phyloP scores from a whole-genome alignment of 2,797 vertebrate species.

The Rhinella marina region DNA sequence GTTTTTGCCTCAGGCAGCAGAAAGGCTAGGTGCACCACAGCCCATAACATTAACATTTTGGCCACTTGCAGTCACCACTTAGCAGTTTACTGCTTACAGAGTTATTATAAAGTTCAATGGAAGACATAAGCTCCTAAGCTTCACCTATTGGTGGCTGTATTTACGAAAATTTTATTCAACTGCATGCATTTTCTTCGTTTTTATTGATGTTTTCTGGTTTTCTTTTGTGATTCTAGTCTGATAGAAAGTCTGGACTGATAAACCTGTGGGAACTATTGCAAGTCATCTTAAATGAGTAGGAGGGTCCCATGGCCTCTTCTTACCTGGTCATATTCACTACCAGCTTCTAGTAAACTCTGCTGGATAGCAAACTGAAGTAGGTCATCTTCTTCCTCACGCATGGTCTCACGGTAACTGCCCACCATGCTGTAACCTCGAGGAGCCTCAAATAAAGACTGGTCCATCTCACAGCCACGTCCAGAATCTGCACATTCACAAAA shows the following conservation, averaged over 20 bases:
- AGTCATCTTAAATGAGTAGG: not conserved
- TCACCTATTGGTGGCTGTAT: too few relatives aligned
- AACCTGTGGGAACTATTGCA: not conserved
- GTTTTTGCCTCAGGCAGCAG: too few relatives aligned
- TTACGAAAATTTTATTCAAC: not conserved
- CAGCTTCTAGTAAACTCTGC: conserved; percentile 95
- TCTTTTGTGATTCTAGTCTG: not conserved
- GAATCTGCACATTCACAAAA: conserved; percentile 76
- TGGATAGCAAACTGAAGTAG: conserved; percentile 96
- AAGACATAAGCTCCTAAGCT: not conserved
- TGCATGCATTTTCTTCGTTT: not conserved
- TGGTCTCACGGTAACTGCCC: conserved; percentile 88
- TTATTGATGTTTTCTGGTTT: not conserved
- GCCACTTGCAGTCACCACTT: not conserved
- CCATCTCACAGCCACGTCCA: conserved; percentile 88
- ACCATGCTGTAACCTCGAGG: conserved; percentile 91
- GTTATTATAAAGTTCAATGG: not conserved
- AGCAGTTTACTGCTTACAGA: not conserved
- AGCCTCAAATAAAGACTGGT: conserved; percentile 88
- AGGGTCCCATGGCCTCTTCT: conserved; percentile 8
- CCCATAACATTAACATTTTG: not conserved
- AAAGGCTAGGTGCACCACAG: too few relatives aligned
- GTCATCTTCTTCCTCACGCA: conserved; percentile 90
- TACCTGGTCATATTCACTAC: conserved; percentile 96
- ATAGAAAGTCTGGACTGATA: not conserved